Percentiles rank a stretch among this genome's conserved stretches.
phyloP scores from a whole-genome alignment of 2,797 vertebrate species.

The Channallabes apus region DNA sequence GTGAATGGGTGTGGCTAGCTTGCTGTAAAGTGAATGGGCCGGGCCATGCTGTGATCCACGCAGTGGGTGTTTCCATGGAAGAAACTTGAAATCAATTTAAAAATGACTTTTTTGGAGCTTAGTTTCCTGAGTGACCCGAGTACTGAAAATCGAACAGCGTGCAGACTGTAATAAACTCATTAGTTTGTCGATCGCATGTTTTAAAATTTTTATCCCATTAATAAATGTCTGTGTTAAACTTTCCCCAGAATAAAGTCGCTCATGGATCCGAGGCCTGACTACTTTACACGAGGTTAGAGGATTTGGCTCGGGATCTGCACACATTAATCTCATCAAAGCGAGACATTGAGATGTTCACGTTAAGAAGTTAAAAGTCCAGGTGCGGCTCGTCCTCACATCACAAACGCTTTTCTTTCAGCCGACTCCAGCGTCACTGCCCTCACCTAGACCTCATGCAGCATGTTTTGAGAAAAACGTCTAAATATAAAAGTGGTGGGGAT shows the following conservation, averaged over 20 bases:
- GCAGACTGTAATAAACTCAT: too few relatives aligned
- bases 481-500: conserved; percentile 36
- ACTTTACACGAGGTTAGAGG: neutral
- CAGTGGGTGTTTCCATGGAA: neutral
- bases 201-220: neutral
- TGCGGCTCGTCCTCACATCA: neutral
- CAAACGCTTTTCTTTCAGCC: neutral
- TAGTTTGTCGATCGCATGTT: neutral
- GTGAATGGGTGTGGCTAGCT: too few relatives aligned
- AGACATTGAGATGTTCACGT: neutral
- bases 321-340: neutral
- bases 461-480: conserved; percentile 28
- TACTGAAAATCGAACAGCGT: neutral
- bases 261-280: neutral
- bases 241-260: too few relatives aligned
- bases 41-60: too few relatives aligned
- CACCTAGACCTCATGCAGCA: neutral
- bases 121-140: neutral
- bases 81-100: neutral
- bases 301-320: neutral
- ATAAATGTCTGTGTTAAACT: neutral
- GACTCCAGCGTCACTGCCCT: neutral
- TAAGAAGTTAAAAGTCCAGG: neutral
- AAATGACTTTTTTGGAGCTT: neutral
- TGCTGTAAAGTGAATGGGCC: neutral